Evolutionary conservation across 2,797 vertebrate genomes (phyloP).

Genomic region (Mus minutoides): DNA sequence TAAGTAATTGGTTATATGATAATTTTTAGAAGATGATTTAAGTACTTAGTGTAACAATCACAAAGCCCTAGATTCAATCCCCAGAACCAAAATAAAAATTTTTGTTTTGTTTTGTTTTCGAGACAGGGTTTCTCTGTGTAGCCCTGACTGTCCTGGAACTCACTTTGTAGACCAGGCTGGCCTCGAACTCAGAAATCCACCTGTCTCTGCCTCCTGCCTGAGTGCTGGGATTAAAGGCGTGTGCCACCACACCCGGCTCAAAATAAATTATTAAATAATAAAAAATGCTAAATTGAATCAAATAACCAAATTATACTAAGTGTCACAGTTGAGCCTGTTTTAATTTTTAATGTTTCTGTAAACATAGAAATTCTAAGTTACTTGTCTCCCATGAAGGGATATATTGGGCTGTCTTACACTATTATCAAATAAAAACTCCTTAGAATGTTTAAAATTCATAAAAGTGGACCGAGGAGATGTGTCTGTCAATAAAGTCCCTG

Average conservation of each 20-base stretch:
- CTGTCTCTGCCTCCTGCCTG: too few species aligned
- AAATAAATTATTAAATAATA: neutral
- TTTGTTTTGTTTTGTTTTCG: too few species aligned
- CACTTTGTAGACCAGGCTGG: too few species aligned
- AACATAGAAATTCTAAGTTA: neutral
- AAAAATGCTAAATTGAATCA: neutral
- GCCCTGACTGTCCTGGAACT: too few species aligned
- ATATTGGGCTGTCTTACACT: neutral
- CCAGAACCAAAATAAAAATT: neutral
- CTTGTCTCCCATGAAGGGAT: neutral
- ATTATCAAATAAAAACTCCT: neutral
- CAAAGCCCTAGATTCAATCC: neutral
- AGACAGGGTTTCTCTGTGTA: too few species aligned
- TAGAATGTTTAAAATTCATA: neutral
- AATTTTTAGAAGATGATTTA: neutral
- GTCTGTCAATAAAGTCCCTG: neutral
- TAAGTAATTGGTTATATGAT: neutral
- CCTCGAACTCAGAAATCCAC: too few species aligned
- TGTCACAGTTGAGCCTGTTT: neutral
- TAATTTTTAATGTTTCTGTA: constrained; percentile 25
- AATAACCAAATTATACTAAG: neutral
- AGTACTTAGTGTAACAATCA: neutral
- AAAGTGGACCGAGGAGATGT: neutral
- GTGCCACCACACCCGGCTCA: too few species aligned
- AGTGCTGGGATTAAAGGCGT: too few species aligned